Evolutionary conservation across 1,140 invertebrate species (phyloP).

Genomic region (Drosophila melanogaster): Release_6_plus_ISO1_MT NC_004354.4:9112501-9113000

Average conservation of each 20-base stretch:
- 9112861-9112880: constrained; percentile 15
- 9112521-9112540: constrained; percentile 41
- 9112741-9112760: constrained; percentile 85
- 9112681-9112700: constrained; percentile 80
- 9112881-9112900: constrained; percentile 22
- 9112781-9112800: constrained; percentile 54
- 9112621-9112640: constrained; percentile 14
- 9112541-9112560: constrained; percentile 10
- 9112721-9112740: constrained; percentile 84
- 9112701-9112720: constrained; percentile 79
- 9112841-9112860: constrained; percentile 11
- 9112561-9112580: not conserved
- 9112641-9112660: constrained; percentile 48
- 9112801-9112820: constrained; percentile 79
- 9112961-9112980: not conserved
- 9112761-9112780: constrained; percentile 84
- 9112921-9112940: not conserved
- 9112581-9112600: constrained; percentile 13
- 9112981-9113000: not conserved
- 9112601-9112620: constrained; percentile 37
- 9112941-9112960: not conserved
- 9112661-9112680: constrained; percentile 72
- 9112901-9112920: constrained; percentile 33
- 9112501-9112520: constrained; percentile 11
- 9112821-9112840: constrained; percentile 14